Evolutionary conservation across 30 jellyfish, hydroid and myxozoan species (phyloP).

Genomic region (Clytia hemisphaerica): DNA sequence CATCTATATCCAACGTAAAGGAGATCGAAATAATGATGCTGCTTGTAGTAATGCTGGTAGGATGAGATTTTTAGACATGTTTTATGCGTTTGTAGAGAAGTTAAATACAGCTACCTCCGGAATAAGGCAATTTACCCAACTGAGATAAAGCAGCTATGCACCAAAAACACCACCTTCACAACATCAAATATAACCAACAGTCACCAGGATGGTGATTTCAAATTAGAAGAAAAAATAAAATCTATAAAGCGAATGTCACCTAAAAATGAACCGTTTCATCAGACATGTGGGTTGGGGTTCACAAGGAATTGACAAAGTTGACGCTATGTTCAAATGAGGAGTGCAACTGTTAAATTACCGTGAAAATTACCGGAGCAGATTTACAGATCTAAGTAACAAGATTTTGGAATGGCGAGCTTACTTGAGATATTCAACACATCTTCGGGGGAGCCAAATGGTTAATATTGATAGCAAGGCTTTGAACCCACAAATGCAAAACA

Average conservation of each 20-base stretch:
- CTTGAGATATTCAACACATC: neutral
- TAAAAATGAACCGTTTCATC: neutral
- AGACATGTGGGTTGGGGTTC: neutral
- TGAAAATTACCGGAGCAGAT: neutral
- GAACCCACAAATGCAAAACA: neutral
- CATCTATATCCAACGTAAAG: slow-evolving; percentile 11
- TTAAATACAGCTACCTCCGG: no score
- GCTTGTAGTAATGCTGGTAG: neutral
- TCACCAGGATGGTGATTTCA: neutral
- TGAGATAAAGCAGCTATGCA: no score
- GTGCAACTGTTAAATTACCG: neutral
- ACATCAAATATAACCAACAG: neutral
- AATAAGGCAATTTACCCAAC: no score
- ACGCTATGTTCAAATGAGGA: neutral
- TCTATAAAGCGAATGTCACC: neutral
- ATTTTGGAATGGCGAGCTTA: neutral
- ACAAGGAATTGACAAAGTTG: neutral
- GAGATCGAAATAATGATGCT: slow-evolving; percentile 3
- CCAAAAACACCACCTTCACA: no score
- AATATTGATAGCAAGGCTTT: neutral
- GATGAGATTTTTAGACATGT: neutral
- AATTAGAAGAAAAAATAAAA: neutral
- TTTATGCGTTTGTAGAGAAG: no score
- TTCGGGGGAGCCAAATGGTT: neutral
- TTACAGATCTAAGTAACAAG: neutral